Evolutionary conservation across 2,113 vertebrate species (phyloP).

Genomic region (Oreochromis spilurus): DNA sequence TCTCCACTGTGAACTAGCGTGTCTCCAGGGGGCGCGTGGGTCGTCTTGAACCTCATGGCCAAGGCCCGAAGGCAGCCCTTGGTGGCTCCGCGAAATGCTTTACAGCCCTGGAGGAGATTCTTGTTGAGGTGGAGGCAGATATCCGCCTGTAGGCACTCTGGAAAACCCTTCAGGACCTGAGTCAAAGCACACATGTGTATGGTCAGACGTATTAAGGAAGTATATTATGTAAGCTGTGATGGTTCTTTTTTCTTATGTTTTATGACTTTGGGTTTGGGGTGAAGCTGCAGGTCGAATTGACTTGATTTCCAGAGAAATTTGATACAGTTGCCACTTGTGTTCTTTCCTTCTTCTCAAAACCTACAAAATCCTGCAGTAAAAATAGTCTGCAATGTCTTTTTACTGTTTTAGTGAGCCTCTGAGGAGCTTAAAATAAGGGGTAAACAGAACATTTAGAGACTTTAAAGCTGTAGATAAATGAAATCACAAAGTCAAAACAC

Average conservation of each 20-base stretch:
- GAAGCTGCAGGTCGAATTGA: neutral
- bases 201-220: neutral
- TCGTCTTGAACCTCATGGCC: conserved; percentile 98
- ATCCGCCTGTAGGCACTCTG: conserved; percentile 97
- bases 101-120: conserved; percentile 89
- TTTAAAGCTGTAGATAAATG: neutral
- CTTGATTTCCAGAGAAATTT: conserved; percentile 3
- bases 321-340: conserved; percentile 65
- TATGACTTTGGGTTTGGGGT: neutral
- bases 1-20: conserved; percentile 95
- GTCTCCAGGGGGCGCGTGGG: conserved; percentile 94
- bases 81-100: conserved; percentile 89
- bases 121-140: conserved; percentile 98
- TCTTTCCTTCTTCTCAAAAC: conserved; percentile 70
- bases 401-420: neutral
- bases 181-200: neutral
- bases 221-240: neutral
- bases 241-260: neutral
- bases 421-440: conserved; percentile 1
- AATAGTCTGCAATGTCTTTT: neutral
- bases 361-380: neutral
- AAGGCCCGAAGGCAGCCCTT: conserved; percentile 96
- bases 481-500: neutral
- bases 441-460: conserved; percentile 23
- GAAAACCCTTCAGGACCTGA: conserved; percentile 98